Evolutionary conservation across 2,888 invertebrate genomes (phyloP), one percentile per base, ranked within the genome.

Genomic region (Abrostola triplasia): DNA sequence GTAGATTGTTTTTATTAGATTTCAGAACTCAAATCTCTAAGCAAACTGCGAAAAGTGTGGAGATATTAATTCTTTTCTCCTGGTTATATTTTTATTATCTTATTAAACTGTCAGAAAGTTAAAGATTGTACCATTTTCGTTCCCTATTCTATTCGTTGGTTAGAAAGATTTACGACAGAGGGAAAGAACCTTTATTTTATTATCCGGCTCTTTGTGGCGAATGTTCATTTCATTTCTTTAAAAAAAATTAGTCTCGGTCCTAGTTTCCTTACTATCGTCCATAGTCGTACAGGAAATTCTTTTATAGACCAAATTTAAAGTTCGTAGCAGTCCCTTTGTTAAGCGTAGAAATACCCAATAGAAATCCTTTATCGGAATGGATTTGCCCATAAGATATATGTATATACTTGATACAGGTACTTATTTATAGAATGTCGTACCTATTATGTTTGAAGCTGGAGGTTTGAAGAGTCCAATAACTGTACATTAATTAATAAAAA

Each of bases 41-140:
- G 60, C 64, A 75, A 75, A 75, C 70, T 62, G 59, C 42, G 36
- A 76, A 71, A 80, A 80, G 64, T 73, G 75, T 63, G 62, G 67
- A 76, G 81, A 72, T 80, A 79, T 79, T 80, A 79, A 79, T 79
- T 78, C 73, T 80, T 86, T 84, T 85, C 83, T 83, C 75, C 65
- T 81, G 87, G 89, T 90, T 88, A 90, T 91, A 92, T 92, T 92
- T 91, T 92, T 92, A 91, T 92, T 91, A 92, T 92, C 91, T 92
- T 92, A 92, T 92, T 92, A 92, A 92, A 92, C 91, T 92, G 92
- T 91, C 92, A 91, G 88, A 92, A 91, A 92, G 91, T 92, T 92
- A 91, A 91, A 91, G 91, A 92, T 91, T 92, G 89, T 90, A 88
- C 88, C 89, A 87, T 90, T 91, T 90, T 89, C 85, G 79, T 86